Percentiles rank a stretch among this genome's conserved stretches.
phyloP scores from a whole-genome alignment of 2,113 vertebrate genomes.

The Microcebus tavaratra region DNA sequence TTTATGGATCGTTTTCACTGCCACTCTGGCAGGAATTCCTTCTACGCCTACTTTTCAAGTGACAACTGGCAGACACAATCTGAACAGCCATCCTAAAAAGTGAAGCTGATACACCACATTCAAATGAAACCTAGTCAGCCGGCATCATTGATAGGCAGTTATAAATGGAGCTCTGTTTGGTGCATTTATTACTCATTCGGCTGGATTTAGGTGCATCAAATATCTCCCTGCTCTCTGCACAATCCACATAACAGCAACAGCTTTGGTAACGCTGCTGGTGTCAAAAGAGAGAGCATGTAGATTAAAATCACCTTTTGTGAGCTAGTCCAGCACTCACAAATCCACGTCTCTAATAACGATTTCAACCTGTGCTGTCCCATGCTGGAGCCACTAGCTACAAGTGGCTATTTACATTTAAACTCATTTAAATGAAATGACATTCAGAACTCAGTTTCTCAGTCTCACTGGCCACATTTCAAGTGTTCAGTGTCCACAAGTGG shows the following conservation, averaged over 20 bases:
- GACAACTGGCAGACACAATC: background rate
- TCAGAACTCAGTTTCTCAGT: background rate
- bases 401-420: background rate
- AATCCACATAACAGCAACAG: background rate
- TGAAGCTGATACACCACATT: fast-evolving
- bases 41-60: background rate
- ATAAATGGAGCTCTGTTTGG: background rate
- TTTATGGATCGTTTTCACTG: background rate
- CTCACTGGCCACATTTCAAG: background rate
- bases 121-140: fast-evolving
- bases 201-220: background rate
- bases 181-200: background rate
- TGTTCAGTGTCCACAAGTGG: background rate
- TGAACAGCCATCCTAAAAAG: background rate
- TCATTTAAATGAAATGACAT: background rate
- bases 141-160: background rate
- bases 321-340: background rate
- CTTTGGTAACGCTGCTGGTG: background rate
- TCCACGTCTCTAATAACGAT: background rate
- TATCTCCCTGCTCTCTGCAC: background rate
- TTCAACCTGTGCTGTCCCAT: background rate
- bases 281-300: background rate
- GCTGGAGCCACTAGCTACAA: background rate
- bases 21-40: background rate
- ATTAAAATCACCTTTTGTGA: background rate